phyloP scores from a whole-genome alignment of 2,888 invertebrate genomes.

The Cabera pusaria region DNA sequence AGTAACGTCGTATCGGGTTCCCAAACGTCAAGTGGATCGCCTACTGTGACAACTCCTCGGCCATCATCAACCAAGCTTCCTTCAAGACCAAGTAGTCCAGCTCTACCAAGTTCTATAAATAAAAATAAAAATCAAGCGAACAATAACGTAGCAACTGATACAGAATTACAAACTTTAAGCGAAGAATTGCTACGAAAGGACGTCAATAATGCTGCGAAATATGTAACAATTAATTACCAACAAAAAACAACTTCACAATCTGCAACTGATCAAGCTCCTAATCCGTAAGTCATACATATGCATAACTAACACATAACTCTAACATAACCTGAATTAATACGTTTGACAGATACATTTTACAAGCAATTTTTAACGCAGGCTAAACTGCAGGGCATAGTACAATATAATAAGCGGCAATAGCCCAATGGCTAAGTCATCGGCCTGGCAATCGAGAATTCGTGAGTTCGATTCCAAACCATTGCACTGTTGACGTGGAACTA shows the following conservation, averaged over 20 bases:
- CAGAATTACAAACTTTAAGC: constrained; percentile 86
- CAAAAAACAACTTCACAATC: constrained; percentile 88
- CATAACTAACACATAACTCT: too few relatives aligned
- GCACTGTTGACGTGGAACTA: too few relatives aligned
- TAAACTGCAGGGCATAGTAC: too few relatives aligned
- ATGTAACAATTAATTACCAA: constrained; percentile 89
- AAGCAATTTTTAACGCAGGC: too few relatives aligned
- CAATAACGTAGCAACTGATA: constrained; percentile 72
- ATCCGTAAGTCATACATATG: constrained; percentile 85
- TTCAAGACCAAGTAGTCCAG: constrained; percentile 44
- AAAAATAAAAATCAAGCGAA: constrained; percentile 49
- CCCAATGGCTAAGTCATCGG: too few relatives aligned
- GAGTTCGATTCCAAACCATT: too few relatives aligned
- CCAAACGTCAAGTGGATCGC: constrained; percentile 40
- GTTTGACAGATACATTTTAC: too few relatives aligned
- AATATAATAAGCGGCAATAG: too few relatives aligned
- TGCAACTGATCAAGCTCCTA: constrained; percentile 87
- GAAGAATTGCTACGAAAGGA: constrained; percentile 89
- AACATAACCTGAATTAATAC: too few relatives aligned
- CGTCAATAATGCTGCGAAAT: constrained; percentile 87
- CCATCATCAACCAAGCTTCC: constrained; percentile 39
- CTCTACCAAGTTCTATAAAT: constrained; percentile 74
- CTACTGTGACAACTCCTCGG: constrained; percentile 36
- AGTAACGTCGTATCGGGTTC: constrained; percentile 59
- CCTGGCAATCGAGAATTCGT: too few relatives aligned